Evolutionary conservation across 2,113 vertebrate species (phyloP), one percentile per base, ranked within the genome.

Genomic region (Marmota flaviventris): DNA sequence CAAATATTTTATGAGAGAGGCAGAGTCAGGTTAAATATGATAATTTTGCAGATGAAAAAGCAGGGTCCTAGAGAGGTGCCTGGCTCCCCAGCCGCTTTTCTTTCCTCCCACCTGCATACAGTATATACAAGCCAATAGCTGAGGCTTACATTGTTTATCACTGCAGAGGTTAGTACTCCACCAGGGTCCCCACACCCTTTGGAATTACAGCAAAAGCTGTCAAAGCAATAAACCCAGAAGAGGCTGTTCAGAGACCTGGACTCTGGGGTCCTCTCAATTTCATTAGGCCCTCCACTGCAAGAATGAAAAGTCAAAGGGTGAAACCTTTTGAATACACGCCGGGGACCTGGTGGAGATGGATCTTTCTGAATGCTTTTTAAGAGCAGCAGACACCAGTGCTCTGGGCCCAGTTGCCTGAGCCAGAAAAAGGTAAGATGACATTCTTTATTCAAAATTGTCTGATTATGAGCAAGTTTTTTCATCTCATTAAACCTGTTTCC

Each of bases 311-410:
- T 42, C 73, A 8, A 39, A 95, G 79, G 27, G 32, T 61, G 58
- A 45, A 87, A 13, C 53, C 53, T 72, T 93, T 51, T n/a, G 79
- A 27, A 78, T 29, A 56, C 20, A 67, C n/a, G n/a, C 61, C 45
- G 3, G 56, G 83, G 86, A 84, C 65, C 32, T 29, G 48, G 13
- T 63, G 58, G 48, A 51, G 81, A 25, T 14, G 51, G 89, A 51
- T 93, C 32, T 22, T 53, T n/a, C 63, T 53, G 32, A 72, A 69
- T n/a, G 27, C 11, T 78, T 87, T 84, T 84, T 70, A 92, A 88
- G 76, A 45, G 91, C 53, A 95, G 77, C 95, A 91, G 73, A 24
- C 45, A 79, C 77, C 0, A 10, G 84, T 77, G 29, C 32, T 90
- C 13, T 83, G 63, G 89, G 51, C 39, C 32, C 48, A 17, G 18